These are phyloP conservation scores for Rhinoraja longicauda DNA, from an alignment of 2,797 vertebrate species.

Conservation along the genomic window DNA sequence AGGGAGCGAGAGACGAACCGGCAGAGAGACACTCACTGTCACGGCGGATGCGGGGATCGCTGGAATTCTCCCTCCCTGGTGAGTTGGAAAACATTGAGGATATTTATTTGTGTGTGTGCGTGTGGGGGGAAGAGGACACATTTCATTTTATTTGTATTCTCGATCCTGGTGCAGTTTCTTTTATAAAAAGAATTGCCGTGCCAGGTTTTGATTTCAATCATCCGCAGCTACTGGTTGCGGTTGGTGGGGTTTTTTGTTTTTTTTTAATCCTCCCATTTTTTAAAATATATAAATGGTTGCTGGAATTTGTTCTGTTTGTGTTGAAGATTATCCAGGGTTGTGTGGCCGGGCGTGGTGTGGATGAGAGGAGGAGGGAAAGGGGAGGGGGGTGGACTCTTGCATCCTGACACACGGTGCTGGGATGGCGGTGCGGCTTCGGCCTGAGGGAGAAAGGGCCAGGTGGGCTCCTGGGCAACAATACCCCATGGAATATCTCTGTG, in stretches of 20 bases:
- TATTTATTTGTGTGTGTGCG: too few species aligned
- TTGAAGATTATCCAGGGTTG: neutral
- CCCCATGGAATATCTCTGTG: neutral
- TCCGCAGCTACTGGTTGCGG: neutral
- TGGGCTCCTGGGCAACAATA: neutral
- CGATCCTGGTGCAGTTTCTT: too few species aligned
- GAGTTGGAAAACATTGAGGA: neutral
- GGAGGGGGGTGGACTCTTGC: neutral
- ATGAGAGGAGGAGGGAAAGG: neutral
- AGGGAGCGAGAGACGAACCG: too few species aligned
- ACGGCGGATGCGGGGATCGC: neutral
- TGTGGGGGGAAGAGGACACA: too few species aligned
- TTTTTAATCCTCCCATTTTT: too few species aligned
- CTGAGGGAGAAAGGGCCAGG: constrained; percentile 2
- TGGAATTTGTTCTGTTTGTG: neutral
- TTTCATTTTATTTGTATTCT: too few species aligned
- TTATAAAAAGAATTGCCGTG: too few species aligned
- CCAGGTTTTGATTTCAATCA: neutral
- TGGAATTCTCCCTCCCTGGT: neutral
- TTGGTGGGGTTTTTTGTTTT: neutral
- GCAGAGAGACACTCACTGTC: neutral
- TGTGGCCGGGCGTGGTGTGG: neutral
- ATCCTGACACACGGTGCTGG: neutral
- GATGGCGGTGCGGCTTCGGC: neutral
- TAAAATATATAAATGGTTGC: neutral